Evolutionary conservation across 2,888 invertebrate genomes (phyloP).

Genomic region (Dryobota labecula): DNA sequence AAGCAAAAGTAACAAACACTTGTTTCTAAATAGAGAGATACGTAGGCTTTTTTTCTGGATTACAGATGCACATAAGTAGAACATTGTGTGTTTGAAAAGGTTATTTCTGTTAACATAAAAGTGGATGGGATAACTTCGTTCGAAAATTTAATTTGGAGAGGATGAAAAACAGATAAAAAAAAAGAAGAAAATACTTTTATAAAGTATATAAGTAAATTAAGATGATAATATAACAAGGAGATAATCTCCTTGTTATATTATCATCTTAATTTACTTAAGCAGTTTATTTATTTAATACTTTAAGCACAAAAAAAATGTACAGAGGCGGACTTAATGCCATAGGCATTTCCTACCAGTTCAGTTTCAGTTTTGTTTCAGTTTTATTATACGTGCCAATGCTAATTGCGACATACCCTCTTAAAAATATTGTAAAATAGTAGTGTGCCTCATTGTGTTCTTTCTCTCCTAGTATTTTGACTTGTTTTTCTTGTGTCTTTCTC

Average conservation of each 20-base stretch:
- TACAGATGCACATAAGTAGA: background rate
- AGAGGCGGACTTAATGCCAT: no score
- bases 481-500: background rate
- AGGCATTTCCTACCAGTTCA: no score
- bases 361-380: no score
- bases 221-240: no score
- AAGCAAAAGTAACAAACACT: background rate
- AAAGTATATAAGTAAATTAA: no score
- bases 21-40: background rate
- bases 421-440: background rate
- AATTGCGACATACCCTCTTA: no score
- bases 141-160: background rate
- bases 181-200: background rate
- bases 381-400: no score
- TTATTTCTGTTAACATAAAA: background rate
- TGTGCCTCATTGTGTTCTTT: background rate
- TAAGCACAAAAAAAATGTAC: no score
- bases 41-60: slow-evolving; percentile 2
- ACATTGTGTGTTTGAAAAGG: background rate
- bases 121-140: background rate
- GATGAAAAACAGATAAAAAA: no score
- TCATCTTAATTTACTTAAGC: no score
- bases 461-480: background rate
- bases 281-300: no score
- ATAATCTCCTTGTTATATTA: no score